Percentiles rank a stretch among this genome's conserved stretches.
Conservation (phyloP, 1,140 invertebrate genomes). For the Danaus melanippus region DNA sequence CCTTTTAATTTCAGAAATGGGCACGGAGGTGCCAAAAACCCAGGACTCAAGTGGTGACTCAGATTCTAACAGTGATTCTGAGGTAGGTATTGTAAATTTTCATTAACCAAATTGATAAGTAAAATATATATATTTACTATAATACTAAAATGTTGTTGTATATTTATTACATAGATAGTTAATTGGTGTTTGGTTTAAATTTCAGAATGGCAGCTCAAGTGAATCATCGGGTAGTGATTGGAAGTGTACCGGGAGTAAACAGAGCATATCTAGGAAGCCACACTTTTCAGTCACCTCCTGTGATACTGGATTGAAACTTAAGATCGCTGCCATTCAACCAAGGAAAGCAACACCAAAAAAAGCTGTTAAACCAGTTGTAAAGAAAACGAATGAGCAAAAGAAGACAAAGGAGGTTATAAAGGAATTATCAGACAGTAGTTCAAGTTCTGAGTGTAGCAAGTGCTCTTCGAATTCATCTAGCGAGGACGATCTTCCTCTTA, state of each 20-base stretch:
- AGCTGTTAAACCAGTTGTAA: slow-evolving; percentile 36
- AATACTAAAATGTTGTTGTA: too few species aligned
- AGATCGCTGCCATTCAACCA: slow-evolving; percentile 60
- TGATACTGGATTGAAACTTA: slow-evolving; percentile 60
- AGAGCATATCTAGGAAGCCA: slow-evolving; percentile 41
- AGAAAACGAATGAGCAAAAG: slow-evolving; percentile 40
- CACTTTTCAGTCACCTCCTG: slow-evolving; percentile 64
- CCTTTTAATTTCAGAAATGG: slow-evolving; percentile 56
- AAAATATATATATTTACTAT: too few species aligned
- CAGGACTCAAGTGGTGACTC: slow-evolving; percentile 63
- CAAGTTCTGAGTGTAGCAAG: slow-evolving; percentile 62
- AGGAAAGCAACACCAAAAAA: slow-evolving; percentile 46
- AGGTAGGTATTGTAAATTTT: slow-evolving; percentile 33
- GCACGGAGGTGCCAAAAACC: slow-evolving; percentile 65
- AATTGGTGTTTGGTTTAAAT: slow-evolving; percentile 8
- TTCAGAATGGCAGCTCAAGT: slow-evolving; percentile 56
- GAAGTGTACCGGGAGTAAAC: slow-evolving; percentile 51
- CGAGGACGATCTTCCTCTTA: slow-evolving; percentile 60
- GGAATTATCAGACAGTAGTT: slow-evolving; percentile 50
- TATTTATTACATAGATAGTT: too few species aligned
- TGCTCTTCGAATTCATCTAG: slow-evolving; percentile 62
- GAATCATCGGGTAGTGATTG: slow-evolving; percentile 56
- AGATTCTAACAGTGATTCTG: slow-evolving; percentile 60
- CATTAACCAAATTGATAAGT: too few species aligned
- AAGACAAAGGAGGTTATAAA: slow-evolving; percentile 40